These are phyloP conservation scores for Petromus typicus DNA, from an alignment of 2,113 vertebrate species.

Conservation along the genomic window DNA sequence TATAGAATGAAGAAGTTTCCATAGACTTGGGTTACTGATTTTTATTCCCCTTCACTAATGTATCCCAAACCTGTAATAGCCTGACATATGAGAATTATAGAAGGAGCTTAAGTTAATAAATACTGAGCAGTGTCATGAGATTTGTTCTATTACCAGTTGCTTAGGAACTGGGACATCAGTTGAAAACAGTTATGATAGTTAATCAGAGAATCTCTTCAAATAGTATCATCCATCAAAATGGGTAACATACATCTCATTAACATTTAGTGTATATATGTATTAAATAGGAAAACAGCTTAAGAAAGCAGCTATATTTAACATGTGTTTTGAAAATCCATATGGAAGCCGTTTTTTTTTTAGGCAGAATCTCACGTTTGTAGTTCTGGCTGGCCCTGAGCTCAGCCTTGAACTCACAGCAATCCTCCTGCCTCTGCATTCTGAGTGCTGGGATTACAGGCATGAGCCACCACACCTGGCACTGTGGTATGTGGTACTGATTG, in stretches of 20 bases:
- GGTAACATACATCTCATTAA: not conserved
- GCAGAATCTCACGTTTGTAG: no score
- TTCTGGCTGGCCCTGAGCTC: no score
- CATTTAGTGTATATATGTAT: not conserved
- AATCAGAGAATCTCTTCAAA: constrained; percentile 12
- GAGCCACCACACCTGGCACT: no score
- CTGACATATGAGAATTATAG: not conserved
- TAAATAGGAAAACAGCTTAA: not conserved
- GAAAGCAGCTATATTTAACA: not conserved
- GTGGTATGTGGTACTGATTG: no score
- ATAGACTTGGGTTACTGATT: not conserved
- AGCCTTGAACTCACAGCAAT: no score
- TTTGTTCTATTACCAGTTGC: constrained; percentile 26
- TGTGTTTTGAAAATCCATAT: not conserved
- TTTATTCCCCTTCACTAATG: not conserved
- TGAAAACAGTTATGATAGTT: constrained; percentile 16
- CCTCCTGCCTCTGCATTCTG: no score
- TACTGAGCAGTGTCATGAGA: not conserved
- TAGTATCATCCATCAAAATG: not conserved
- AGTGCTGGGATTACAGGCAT: no score
- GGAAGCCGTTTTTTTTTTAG: not conserved
- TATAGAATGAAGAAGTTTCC: not conserved
- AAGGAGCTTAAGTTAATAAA: constrained; percentile 22
- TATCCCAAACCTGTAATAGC: not conserved
- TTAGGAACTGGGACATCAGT: not conserved